These are phyloP conservation scores for Melanostoma mellinum DNA, from an alignment of 2,888 invertebrate species.

Conservation along the genomic window DNA sequence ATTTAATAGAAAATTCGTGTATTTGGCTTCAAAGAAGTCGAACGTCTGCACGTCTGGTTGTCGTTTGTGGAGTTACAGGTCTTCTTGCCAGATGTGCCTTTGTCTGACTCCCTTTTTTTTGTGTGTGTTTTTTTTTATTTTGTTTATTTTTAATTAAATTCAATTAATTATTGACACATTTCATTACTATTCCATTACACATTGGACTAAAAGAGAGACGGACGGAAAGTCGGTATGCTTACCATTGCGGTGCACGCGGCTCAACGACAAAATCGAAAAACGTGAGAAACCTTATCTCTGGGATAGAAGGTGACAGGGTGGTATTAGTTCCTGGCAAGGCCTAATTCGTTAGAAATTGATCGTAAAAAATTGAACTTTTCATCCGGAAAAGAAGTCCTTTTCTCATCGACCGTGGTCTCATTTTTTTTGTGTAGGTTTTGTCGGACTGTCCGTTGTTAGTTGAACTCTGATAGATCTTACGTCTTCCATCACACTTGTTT, in stretches of 20 bases:
- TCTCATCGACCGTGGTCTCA: no score
- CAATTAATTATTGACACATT: slow-evolving; percentile 82
- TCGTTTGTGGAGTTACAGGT: slow-evolving; percentile 12
- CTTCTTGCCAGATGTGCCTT: slow-evolving; percentile 5
- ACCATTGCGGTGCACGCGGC: slow-evolving; percentile 41
- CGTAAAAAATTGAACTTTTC: background rate
- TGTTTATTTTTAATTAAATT: slow-evolving; percentile 78
- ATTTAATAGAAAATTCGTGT: slow-evolving; percentile 68
- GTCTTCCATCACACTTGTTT: no score
- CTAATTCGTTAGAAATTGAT: no score
- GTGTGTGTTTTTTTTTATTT: slow-evolving; percentile 1
- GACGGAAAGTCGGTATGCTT: slow-evolving; percentile 29
- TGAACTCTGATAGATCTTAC: no score
- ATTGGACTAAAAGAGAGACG: slow-evolving; percentile 44
- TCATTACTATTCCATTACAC: slow-evolving; percentile 75
- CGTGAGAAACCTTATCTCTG: slow-evolving; percentile 77
- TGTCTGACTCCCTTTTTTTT: background rate
- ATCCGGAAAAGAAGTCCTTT: no score
- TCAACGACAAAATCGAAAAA: slow-evolving; percentile 76
- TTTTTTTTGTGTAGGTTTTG: no score
- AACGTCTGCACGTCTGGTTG: background rate
- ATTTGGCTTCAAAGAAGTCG: slow-evolving; percentile 41
- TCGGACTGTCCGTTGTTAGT: no score
- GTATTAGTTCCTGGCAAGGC: background rate
- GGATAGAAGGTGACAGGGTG: background rate